Evolutionary conservation across 2,113 vertebrate species (phyloP).

Genomic region (Indri indri): DNA sequence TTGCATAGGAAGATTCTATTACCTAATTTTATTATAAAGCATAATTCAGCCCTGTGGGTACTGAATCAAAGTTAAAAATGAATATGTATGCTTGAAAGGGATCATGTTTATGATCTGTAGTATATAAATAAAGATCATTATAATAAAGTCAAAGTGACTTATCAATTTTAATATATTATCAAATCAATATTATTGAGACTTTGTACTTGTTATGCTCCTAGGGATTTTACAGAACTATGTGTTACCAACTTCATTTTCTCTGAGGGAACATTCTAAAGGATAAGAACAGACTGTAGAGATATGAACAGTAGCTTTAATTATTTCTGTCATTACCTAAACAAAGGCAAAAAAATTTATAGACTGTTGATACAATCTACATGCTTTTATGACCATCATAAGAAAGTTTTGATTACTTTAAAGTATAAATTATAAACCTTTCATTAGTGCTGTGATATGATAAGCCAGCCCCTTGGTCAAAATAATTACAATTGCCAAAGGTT

Average conservation of each 20-base stretch:
- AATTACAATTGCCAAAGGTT: background rate
- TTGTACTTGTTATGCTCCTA: background rate
- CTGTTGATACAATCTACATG: background rate
- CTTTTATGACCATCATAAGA: background rate
- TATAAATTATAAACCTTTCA: background rate
- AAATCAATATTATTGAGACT: background rate
- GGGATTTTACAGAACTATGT: background rate
- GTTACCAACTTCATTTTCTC: constrained; percentile 7
- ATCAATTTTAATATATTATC: constrained; percentile 6
- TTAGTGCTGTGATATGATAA: background rate
- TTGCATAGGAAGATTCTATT: background rate
- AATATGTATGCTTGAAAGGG: background rate
- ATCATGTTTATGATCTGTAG: background rate
- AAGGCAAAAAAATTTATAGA: background rate
- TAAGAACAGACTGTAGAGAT: background rate
- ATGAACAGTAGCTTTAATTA: background rate
- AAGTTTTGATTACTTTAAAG: background rate
- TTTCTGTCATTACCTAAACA: background rate
- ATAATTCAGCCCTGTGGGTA: background rate
- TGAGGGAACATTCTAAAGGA: background rate
- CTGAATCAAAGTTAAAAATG: constrained; percentile 1
- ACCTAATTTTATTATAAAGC: constrained; percentile 21
- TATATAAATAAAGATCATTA: background rate
- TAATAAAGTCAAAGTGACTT: background rate
- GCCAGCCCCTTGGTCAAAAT: background rate